Conservation (phyloP, 2,113 vertebrate species). For the Dryoscopus gambensis region DNA sequence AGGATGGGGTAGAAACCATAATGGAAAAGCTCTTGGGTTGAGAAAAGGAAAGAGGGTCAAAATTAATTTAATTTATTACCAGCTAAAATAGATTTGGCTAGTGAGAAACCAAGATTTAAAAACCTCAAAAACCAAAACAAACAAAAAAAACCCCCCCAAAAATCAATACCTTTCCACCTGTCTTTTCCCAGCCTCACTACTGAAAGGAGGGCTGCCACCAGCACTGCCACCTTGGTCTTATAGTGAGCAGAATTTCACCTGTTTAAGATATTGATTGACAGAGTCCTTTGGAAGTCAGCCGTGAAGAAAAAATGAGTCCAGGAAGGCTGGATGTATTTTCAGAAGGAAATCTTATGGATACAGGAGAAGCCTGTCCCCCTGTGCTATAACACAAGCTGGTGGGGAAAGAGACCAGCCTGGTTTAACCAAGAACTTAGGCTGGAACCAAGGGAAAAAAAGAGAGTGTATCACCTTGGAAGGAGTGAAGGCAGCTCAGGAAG, state of each 20-base stretch:
- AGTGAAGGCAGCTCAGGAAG: neutral
- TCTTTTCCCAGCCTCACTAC: neutral
- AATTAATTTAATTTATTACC: neutral
- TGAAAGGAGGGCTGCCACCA: neutral
- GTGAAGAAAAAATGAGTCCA: neutral
- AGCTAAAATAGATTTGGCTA: neutral
- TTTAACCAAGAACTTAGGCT: neutral
- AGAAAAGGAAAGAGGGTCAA: neutral
- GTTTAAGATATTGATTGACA: neutral
- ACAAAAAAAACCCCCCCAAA: neutral
- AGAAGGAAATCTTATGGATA: neutral
- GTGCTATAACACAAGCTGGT: neutral
- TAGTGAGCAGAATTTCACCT: neutral
- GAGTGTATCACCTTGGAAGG: neutral
- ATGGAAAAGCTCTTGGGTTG: neutral
- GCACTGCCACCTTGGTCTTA: neutral
- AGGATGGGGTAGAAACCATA: neutral
- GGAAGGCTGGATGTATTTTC: neutral
- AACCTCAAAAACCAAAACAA: neutral
- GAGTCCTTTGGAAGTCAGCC: neutral
- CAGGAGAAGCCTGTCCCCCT: neutral
- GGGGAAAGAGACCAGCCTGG: neutral
- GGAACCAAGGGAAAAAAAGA: too few relatives aligned
- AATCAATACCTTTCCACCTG: rapidly evolving
- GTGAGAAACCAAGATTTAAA: neutral